phyloP scores from a whole-genome alignment of 2,888 invertebrate genomes.

The Rhogogaster chlorosoma region DNA sequence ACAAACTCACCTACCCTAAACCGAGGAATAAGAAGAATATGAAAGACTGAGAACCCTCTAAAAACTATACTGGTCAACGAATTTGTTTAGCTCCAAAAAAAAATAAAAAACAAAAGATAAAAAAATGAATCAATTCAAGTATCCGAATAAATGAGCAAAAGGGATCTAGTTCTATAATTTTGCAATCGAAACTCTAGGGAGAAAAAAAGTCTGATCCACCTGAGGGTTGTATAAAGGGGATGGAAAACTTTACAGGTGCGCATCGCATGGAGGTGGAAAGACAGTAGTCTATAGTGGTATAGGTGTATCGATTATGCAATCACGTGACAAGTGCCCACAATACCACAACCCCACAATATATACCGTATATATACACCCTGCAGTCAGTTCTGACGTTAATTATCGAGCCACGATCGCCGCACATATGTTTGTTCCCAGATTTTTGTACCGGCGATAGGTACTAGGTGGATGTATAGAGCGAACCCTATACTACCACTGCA shows the following conservation, averaged over 20 bases:
- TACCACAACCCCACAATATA: slow-evolving; percentile 12
- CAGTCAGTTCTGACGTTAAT: slow-evolving; percentile 69
- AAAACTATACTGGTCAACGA: background rate
- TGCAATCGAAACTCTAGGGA: background rate
- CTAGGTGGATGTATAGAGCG: background rate
- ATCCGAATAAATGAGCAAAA: background rate
- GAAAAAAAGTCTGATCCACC: background rate
- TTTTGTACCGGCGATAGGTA: slow-evolving; percentile 53
- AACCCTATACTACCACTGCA: background rate
- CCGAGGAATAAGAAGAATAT: background rate
- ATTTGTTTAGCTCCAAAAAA: background rate
- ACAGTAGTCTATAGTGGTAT: slow-evolving; percentile 67
- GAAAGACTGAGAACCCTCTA: background rate
- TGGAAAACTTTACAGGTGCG: slow-evolving; percentile 34
- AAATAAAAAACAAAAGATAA: no score
- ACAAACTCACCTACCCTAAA: background rate
- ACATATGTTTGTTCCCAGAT: slow-evolving; percentile 66
- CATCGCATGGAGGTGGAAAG: background rate
- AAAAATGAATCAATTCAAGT: background rate
- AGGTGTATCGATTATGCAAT: slow-evolving; percentile 74
- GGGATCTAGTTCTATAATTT: background rate
- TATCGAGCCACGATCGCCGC: slow-evolving; percentile 64
- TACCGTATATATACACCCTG: slow-evolving; percentile 56
- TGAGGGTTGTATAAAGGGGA: background rate
- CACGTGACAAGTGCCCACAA: slow-evolving; percentile 63